phyloP scores from a whole-genome alignment of 2,797 vertebrate species.

The Natrix natrix region DNA sequence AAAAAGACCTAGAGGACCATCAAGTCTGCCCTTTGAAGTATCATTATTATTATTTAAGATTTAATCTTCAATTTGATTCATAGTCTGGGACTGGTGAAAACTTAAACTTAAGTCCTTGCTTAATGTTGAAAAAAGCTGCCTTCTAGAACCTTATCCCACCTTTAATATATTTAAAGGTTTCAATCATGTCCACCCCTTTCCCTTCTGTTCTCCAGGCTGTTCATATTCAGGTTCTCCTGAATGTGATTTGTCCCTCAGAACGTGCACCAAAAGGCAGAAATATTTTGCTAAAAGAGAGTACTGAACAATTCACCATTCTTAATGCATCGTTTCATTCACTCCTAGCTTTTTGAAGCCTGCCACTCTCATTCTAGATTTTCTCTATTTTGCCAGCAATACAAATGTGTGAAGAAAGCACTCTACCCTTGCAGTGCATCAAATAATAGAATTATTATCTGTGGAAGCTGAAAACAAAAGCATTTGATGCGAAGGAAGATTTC shows the following conservation, averaged over 20 bases:
- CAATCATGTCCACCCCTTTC: not conserved
- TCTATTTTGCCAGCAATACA: conserved; percentile 16
- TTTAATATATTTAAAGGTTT: not conserved
- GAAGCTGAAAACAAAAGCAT: not conserved
- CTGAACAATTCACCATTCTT: not conserved
- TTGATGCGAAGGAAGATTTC: not conserved
- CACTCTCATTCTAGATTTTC: conserved; percentile 28
- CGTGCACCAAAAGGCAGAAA: not conserved
- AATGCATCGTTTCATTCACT: not conserved
- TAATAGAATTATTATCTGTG: not conserved
- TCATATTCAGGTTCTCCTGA: not conserved
- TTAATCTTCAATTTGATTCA: not conserved
- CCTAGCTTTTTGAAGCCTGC: conserved; percentile 14
- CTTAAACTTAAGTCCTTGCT: too few relatives aligned
- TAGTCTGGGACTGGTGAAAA: not conserved
- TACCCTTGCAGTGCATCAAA: not conserved
- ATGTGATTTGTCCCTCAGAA: not conserved
- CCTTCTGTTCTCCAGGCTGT: not conserved
- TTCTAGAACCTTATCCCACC: not conserved
- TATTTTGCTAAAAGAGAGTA: conserved; percentile 19
- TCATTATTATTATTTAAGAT: not conserved
- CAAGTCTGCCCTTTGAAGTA: not conserved
- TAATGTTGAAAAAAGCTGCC: too few relatives aligned
- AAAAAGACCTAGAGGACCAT: not conserved
- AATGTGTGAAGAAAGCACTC: not conserved